Evolutionary conservation across 2,797 vertebrate species (phyloP).

Genomic region (Pangasius larnaudii): DNA sequence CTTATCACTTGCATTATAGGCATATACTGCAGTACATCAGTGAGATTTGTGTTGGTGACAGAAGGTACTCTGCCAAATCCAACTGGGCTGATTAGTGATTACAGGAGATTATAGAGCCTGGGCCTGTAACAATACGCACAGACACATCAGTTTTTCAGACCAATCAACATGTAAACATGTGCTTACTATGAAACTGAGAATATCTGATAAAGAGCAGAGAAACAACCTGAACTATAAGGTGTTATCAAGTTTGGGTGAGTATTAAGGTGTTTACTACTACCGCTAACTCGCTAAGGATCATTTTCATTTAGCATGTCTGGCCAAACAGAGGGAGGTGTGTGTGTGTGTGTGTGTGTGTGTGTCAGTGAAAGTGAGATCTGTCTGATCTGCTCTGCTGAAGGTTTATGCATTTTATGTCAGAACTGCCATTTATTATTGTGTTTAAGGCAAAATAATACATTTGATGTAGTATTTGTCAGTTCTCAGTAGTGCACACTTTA

Average conservation of each 20-base stretch:
- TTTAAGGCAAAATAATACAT: neutral
- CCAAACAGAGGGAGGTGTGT: neutral
- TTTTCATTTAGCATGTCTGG: slow-evolving; percentile 23
- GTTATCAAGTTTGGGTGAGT: slow-evolving; percentile 35
- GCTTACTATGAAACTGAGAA: slow-evolving; percentile 45
- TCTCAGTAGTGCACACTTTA: neutral
- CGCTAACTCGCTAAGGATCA: slow-evolving; percentile 24
- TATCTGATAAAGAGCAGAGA: slow-evolving; percentile 38
- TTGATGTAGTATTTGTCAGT: neutral
- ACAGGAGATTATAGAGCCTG: slow-evolving; percentile 75
- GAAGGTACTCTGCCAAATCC: slow-evolving; percentile 78
- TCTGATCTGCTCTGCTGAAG: neutral
- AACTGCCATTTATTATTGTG: neutral
- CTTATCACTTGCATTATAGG: slow-evolving; percentile 7
- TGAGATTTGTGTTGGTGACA: slow-evolving; percentile 74
- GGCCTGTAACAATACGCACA: slow-evolving; percentile 58
- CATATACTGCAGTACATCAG: slow-evolving; percentile 41
- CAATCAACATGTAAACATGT: slow-evolving; percentile 28
- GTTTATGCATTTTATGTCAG: neutral
- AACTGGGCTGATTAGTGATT: slow-evolving; percentile 77
- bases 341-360: neutral
- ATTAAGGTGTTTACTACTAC: slow-evolving; percentile 27
- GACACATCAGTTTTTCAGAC: slow-evolving; percentile 32
- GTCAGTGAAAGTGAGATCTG: neutral
- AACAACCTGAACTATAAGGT: slow-evolving; percentile 3